Evolutionary conservation across 2,888 invertebrate species (phyloP).

Genomic region (Hirtodrosophila alboralis): DNA sequence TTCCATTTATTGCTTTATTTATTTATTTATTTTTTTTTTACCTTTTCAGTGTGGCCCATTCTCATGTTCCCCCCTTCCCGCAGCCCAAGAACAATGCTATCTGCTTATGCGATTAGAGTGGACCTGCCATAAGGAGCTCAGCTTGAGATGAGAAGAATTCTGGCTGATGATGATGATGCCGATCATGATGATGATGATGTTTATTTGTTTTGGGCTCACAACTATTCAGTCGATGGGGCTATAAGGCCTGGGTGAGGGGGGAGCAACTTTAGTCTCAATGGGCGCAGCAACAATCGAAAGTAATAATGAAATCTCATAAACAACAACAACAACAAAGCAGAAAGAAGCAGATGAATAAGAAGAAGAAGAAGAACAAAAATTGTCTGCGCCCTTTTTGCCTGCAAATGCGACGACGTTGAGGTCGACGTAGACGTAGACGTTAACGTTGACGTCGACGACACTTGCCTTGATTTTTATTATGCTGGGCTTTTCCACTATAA

Average conservation of each 20-base stretch:
- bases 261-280: slow-evolving; percentile 65
- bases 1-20: slow-evolving; percentile 77
- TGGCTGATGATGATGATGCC: too few relatives aligned
- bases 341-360: too few relatives aligned
- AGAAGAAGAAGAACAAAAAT: slow-evolving; percentile 1
- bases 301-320: slow-evolving; percentile 76
- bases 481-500: slow-evolving; percentile 49
- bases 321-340: slow-evolving; percentile 42
- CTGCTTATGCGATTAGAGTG: slow-evolving; percentile 73
- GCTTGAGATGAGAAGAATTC: slow-evolving; percentile 26
- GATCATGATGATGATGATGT: slow-evolving; percentile 43
- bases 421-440: slow-evolving; percentile 9
- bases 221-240: slow-evolving; percentile 26
- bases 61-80: slow-evolving; percentile 4
- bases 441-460: slow-evolving; percentile 53
- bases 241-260: slow-evolving; percentile 11
- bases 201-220: slow-evolving; percentile 67
- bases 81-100: too few relatives aligned
- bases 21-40: slow-evolving; percentile 38
- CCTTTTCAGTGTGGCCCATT: slow-evolving; percentile 56
- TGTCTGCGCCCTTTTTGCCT: slow-evolving; percentile 33
- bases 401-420: slow-evolving; percentile 17
- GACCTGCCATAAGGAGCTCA: slow-evolving; percentile 50
- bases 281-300: slow-evolving; percentile 70
- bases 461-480: slow-evolving; percentile 79